Conservation (phyloP, 2,113 vertebrate species). For the Martes martes region DNA sequence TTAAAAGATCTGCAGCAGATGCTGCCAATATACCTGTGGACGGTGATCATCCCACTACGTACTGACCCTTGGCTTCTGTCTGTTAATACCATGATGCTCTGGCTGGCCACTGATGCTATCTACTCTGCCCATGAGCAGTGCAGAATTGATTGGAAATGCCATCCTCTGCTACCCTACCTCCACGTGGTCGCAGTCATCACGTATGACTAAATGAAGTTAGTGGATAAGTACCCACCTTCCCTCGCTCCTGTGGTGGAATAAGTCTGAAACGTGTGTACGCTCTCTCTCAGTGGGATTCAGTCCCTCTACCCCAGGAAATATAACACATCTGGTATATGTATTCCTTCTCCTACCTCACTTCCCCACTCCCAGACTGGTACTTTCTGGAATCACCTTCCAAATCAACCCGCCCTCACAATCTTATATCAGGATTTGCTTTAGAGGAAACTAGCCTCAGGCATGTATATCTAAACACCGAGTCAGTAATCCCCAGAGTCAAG, state of each 20-base stretch:
- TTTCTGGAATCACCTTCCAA: conserved; percentile 1
- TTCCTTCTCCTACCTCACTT: not conserved
- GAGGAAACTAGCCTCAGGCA: not conserved
- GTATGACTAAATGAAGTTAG: fast-evolving
- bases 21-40: not conserved
- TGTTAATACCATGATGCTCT: not conserved
- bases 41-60: not conserved
- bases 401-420: not conserved
- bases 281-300: not conserved
- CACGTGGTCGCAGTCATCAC: not conserved
- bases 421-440: not conserved
- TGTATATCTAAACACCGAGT: not conserved
- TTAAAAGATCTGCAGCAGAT: not conserved
- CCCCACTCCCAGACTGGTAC: not conserved
- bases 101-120: not conserved
- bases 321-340: not conserved
- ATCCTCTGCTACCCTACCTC: not conserved
- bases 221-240: not conserved
- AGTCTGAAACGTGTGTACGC: not conserved
- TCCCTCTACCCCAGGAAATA: not conserved
- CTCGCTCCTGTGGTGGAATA: not conserved
- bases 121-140: not conserved
- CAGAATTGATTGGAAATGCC: not conserved
- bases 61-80: not conserved
- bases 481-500: not conserved